Evolutionary conservation across 2,888 invertebrate genomes (phyloP), one percentile per base, ranked within the genome.

Genomic region (Apamea crenata): DNA sequence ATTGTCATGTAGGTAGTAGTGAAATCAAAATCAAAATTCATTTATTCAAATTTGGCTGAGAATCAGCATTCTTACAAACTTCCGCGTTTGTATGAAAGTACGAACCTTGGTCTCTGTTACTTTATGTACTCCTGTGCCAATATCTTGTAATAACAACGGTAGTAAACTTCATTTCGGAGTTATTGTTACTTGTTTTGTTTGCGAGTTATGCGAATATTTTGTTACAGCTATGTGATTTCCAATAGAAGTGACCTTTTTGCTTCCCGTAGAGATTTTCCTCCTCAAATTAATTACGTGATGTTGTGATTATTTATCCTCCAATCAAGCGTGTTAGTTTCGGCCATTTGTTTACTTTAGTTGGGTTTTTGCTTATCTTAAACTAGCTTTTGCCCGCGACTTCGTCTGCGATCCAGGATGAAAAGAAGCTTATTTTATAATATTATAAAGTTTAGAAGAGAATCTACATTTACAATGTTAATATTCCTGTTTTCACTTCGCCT

Each of bases 121-220:
- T 10, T 0, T 78, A 59, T 29, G 12, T 83, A 78, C 63, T 83
- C 68, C 1, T 1, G 7, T 29, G 18, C 68, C 56, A 74, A 82
- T 68, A 61, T 25, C 44, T 69, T 72, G 40, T 75, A 86, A 77
- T 83, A 85, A 77, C 67, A 71, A 36, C 32, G 47, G 59, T 29
- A 86, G 67, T 78, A 78, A 77, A 78, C 67, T 76, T 85, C 44
- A 36, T 77, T 59, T 82, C 61, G 10, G 50, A 70, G 63, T 83
- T 83, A 86, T 70, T 76, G 65, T 78, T 25, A 59, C 67, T 78
- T 74, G 44, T 74, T 78, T 77, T 86, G 70, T 86, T 86, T n/a
- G 65, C 76, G 75, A 86, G 83, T 74, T 83, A 73, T 76, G 70
- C 12, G 74, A 59, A 66, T 76, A 80, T 77, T 72, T 74, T 74